phyloP scores from a whole-genome alignment of 2,113 vertebrate genomes.

The Corythornis cristatus region DNA sequence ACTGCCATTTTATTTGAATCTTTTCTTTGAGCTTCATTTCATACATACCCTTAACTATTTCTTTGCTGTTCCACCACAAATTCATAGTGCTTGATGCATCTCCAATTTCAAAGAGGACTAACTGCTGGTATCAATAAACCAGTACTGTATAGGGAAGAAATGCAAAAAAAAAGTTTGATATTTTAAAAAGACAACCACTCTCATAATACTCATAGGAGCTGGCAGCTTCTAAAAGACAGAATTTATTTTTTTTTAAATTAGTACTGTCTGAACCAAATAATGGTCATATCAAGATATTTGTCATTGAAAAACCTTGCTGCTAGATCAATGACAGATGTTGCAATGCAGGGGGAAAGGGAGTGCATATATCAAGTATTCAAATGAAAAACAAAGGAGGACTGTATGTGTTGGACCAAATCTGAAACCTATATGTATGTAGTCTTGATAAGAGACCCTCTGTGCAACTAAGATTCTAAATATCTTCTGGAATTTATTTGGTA shows the following conservation, averaged over 20 bases:
- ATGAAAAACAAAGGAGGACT: background rate
- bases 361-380: background rate
- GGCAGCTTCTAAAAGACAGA: background rate
- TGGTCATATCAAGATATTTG: background rate
- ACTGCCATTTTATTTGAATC: background rate
- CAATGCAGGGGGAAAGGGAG: rapidly evolving
- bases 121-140: background rate
- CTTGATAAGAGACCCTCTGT: background rate
- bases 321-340: background rate
- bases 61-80: background rate
- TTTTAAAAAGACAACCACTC: background rate
- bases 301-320: background rate
- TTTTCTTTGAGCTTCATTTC: background rate
- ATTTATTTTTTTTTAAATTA: background rate
- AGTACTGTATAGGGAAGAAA: background rate
- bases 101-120: background rate
- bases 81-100: background rate
- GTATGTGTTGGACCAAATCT: background rate
- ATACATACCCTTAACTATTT: background rate
- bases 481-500: background rate
- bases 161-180: background rate
- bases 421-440: background rate
- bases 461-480: background rate
- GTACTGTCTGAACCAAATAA: background rate
- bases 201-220: background rate